Percentiles rank a stretch among this genome's conserved stretches.
These are phyloP conservation scores for Puma concolor DNA, from an alignment of 2,113 vertebrate species.

Conservation along the genomic window DNA sequence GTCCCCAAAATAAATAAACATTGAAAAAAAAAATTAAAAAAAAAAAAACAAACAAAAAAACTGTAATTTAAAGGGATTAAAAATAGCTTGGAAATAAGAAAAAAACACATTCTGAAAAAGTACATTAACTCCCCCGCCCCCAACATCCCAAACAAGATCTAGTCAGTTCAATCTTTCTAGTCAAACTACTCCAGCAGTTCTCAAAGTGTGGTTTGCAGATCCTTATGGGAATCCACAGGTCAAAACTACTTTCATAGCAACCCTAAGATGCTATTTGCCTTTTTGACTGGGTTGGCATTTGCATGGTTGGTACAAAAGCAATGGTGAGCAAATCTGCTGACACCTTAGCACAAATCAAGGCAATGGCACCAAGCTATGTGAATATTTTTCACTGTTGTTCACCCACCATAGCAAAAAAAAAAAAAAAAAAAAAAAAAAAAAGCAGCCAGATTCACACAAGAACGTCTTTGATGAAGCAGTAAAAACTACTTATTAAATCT, in stretches of 20 bases:
- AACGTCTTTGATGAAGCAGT: background rate
- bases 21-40: too few species aligned
- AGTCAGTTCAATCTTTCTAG: background rate
- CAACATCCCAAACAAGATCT: background rate
- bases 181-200: background rate
- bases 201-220: background rate
- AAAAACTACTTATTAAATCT: conserved; percentile 21
- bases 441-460: conserved; percentile 1
- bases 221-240: background rate
- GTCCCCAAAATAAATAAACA: too few species aligned
- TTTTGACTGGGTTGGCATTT: background rate
- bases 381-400: background rate
- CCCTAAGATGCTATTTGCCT: background rate
- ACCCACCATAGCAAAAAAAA: background rate
- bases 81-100: conserved; percentile 21
- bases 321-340: background rate
- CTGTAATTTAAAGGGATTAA: conserved; percentile 35
- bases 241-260: background rate
- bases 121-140: background rate
- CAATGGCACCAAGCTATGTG: background rate
- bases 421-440: background rate
- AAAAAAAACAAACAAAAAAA: too few species aligned
- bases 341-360: background rate
- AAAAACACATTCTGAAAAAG: conserved; percentile 32
- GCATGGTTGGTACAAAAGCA: background rate